phyloP scores from a whole-genome alignment of 2,797 vertebrate genomes.

The Eleutherodactylus coqui region DNA sequence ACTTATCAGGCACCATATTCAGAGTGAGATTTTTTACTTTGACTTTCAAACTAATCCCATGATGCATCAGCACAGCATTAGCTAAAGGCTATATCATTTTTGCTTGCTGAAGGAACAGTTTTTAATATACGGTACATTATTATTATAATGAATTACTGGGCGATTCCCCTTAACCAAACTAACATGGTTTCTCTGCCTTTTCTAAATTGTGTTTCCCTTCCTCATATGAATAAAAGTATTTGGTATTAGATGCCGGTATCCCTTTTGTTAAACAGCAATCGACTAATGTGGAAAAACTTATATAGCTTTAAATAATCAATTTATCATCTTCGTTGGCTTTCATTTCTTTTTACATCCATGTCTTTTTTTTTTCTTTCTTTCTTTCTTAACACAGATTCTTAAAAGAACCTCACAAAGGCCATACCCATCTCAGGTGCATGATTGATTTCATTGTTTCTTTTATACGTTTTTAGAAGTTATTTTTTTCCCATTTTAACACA shows the following conservation, averaged over 20 bases:
- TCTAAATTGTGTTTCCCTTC: too few relatives aligned
- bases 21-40: too few relatives aligned
- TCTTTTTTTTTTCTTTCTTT: constrained; percentile 67
- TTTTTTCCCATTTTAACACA: not conserved
- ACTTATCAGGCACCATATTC: too few relatives aligned
- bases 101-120: too few relatives aligned
- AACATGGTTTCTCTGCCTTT: too few relatives aligned
- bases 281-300: not conserved
- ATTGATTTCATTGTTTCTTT: constrained; percentile 67
- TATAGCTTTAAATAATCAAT: not conserved
- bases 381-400: constrained; percentile 76
- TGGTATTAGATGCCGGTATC: not conserved
- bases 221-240: too few relatives aligned
- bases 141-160: too few relatives aligned
- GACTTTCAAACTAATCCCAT: too few relatives aligned
- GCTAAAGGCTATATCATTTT: too few relatives aligned
- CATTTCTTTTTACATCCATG: constrained; percentile 67
- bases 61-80: too few relatives aligned
- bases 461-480: constrained; percentile 60
- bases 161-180: too few relatives aligned
- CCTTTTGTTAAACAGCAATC: not conserved
- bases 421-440: constrained; percentile 78
- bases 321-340: not conserved
- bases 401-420: constrained; percentile 74
- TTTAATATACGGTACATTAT: too few relatives aligned